phyloP scores from a whole-genome alignment of 37 sponge, comb jelly and placozoan genomes.

The Aplysina aerophoba region DNA sequence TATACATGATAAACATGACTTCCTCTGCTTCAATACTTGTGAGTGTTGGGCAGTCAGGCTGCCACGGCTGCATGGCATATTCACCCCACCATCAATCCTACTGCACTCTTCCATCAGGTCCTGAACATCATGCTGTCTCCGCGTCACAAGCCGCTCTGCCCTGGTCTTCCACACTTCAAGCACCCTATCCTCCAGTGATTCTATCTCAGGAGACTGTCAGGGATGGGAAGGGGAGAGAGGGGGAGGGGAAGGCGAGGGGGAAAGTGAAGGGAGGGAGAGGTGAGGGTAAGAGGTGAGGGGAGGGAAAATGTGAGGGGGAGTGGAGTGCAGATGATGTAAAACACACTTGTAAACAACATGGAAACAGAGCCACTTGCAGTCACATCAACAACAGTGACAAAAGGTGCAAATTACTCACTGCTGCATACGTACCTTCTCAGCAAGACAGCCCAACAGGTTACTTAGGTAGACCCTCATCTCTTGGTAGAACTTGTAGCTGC shows the following conservation, averaged over 20 bases:
- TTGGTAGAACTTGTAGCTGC: conserved; percentile 76
- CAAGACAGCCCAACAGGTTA: conserved; percentile 30
- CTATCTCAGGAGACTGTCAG: background rate
- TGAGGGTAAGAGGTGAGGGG: too few relatives aligned
- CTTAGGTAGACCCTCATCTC: conserved; percentile 76
- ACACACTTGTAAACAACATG: too few relatives aligned
- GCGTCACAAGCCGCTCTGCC: conserved; percentile 46
- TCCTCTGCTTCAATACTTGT: background rate
- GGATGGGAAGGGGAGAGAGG: background rate
- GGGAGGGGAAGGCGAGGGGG: too few relatives aligned
- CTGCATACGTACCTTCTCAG: conserved; percentile 11
- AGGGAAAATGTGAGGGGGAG: too few relatives aligned
- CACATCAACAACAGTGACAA: too few relatives aligned
- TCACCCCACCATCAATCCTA: background rate
- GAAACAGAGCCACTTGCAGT: too few relatives aligned
- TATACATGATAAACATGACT: background rate
- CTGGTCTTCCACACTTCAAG: conserved; percentile 21
- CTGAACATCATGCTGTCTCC: conserved; percentile 71
- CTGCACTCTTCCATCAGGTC: conserved; percentile 66
- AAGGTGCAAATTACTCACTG: background rate
- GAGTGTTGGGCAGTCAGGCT: background rate
- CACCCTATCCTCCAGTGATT: conserved; percentile 36
- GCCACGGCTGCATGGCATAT: background rate
- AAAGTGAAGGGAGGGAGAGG: too few relatives aligned
- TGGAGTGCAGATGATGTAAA: too few relatives aligned